Conservation (phyloP, 1,140 invertebrate species). For the Drosophila lini region DNA sequence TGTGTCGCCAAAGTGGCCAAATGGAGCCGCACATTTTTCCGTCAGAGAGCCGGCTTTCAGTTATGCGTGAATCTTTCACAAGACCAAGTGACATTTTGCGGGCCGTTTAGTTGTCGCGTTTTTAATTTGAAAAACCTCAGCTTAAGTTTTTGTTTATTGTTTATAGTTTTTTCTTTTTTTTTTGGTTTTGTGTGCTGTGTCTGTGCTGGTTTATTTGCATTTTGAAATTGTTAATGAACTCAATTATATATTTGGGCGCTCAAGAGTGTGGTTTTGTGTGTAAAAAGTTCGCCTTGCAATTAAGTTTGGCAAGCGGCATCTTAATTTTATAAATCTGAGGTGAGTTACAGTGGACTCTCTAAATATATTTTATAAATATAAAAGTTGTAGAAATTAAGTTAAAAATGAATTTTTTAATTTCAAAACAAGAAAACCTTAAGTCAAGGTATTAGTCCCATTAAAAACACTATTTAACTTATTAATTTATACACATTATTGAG, state of each 20-base stretch:
- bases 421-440: background rate
- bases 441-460: too few relatives aligned
- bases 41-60: constrained; percentile 49
- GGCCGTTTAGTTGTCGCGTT: constrained; percentile 37
- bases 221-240: constrained; percentile 47
- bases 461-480: background rate
- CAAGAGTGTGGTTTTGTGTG: constrained; percentile 10
- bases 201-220: constrained; percentile 41
- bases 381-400: background rate
- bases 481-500: background rate
- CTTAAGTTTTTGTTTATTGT: constrained; percentile 8
- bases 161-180: constrained; percentile 3
- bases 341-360: constrained; percentile 13
- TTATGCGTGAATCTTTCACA: constrained; percentile 82
- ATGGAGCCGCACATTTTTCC: constrained; percentile 15
- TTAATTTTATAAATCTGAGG: constrained; percentile 17
- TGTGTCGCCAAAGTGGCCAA: constrained; percentile 16
- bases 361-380: background rate
- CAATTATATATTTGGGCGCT: constrained; percentile 41
- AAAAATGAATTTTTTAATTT: background rate
- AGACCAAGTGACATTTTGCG: constrained; percentile 72
- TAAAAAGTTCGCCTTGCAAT: constrained; percentile 45
- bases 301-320: constrained; percentile 33
- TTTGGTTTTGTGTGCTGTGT: constrained; percentile 5
- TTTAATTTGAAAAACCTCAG: constrained; percentile 29